Percentiles rank a stretch among this genome's conserved stretches.
Evolutionary conservation across 2,113 vertebrate species (phyloP).

Genomic region (Periophthalmus modestus): DNA sequence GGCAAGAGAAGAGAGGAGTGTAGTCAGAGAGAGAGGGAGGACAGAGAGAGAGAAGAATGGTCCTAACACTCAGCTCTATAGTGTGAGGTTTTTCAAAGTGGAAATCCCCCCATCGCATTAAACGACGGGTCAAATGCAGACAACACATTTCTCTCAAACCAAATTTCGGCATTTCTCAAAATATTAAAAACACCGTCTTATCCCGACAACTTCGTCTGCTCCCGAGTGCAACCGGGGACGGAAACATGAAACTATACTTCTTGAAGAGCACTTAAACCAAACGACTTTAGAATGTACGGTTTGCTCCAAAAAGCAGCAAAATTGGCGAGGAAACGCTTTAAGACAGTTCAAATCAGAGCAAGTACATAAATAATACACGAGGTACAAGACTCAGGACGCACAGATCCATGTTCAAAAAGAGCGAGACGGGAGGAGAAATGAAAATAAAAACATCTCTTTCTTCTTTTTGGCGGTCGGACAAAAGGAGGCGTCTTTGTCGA

Average conservation of each 20-base stretch:
- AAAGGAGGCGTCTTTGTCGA: neutral
- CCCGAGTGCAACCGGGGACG: neutral
- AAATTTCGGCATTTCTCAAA: neutral
- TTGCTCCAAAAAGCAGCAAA: neutral
- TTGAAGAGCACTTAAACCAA: neutral
- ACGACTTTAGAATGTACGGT: neutral
- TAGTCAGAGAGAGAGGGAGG: no score
- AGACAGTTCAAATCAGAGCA: neutral
- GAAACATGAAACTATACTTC: neutral
- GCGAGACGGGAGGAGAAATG: neutral
- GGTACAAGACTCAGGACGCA: neutral
- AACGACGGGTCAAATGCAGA: no score
- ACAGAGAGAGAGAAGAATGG: no score
- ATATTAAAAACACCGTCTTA: neutral
- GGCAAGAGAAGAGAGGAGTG: no score
- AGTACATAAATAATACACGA: neutral
- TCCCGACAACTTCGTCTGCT: neutral
- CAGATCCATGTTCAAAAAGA: constrained; percentile 4
- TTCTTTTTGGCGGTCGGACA: constrained; percentile 1
- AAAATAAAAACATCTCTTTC: neutral
- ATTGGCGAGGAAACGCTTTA: neutral
- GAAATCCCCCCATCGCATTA: no score
- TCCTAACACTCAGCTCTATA: no score
- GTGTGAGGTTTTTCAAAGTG: no score
- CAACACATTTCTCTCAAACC: no score